Evolutionary conservation across 2,797 vertebrate species (phyloP).

Genomic region (Emys orbicularis): DNA sequence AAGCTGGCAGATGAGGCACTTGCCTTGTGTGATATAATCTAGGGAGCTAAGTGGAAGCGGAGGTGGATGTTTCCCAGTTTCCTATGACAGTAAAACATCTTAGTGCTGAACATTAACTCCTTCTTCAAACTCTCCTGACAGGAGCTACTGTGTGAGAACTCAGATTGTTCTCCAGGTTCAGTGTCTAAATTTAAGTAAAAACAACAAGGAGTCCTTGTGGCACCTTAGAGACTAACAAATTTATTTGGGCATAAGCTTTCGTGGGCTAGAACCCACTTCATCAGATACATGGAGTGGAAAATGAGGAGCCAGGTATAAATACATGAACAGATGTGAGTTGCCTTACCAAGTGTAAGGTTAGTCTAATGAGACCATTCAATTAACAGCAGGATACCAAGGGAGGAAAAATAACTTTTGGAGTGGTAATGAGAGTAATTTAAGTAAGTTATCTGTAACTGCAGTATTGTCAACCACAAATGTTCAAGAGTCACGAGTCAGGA

Average conservation of each 20-base stretch:
- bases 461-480: background rate
- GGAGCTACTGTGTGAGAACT: background rate
- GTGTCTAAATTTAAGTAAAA: background rate
- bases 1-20: background rate
- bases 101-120: background rate
- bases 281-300: too few species aligned
- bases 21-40: background rate
- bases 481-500: background rate
- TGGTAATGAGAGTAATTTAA: background rate
- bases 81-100: rapidly evolving
- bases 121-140: rapidly evolving
- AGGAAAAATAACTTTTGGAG: too few species aligned
- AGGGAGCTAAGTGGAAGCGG: background rate
- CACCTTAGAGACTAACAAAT: too few species aligned
- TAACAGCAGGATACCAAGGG: too few species aligned
- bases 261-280: too few species aligned
- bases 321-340: too few species aligned
- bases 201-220: too few species aligned
- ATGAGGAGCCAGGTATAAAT: too few species aligned
- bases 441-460: background rate
- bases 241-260: too few species aligned
- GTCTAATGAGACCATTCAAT: too few species aligned
- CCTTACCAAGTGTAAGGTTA: too few species aligned
- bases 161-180: background rate
- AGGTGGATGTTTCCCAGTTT: background rate